phyloP scores from a whole-genome alignment of 2,113 vertebrate species.

The Perca flavescens region DNA sequence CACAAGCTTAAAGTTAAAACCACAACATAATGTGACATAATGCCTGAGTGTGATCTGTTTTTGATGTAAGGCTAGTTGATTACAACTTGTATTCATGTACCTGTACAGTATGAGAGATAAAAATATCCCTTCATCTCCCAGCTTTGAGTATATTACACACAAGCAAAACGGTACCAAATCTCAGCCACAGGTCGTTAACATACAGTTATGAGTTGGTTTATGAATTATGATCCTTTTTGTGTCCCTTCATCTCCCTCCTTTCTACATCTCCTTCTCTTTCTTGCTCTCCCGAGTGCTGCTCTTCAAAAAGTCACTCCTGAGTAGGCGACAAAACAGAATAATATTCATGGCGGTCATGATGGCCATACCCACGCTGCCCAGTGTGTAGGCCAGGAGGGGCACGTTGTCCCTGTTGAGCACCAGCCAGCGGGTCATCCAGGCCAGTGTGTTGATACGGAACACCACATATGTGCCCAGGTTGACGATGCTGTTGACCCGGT shows the following conservation, averaged over 20 bases:
- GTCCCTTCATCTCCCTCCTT: neutral
- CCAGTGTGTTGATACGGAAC: conserved; percentile 92
- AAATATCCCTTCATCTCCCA: conserved; percentile 5
- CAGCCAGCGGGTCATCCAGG: conserved; percentile 95
- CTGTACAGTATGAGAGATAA: conserved; percentile 19
- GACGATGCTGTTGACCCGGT: conserved; percentile 90
- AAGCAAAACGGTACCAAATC: conserved; percentile 23
- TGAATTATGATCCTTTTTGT: conserved; percentile 18
- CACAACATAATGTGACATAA: conserved; percentile 22
- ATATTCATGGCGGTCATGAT: conserved; percentile 91
- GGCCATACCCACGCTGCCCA: conserved; percentile 90
- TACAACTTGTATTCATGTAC: conserved; percentile 8
- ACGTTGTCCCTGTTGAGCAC: conserved; percentile 87
- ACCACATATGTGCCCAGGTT: conserved; percentile 92
- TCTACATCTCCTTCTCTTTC: conserved; percentile 82
- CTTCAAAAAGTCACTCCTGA: conserved; percentile 88
- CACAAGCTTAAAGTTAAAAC: conserved; percentile 11
- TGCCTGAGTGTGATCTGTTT: neutral
- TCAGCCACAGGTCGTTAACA: conserved; percentile 26
- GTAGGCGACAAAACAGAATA: conserved; percentile 86
- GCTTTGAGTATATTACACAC: conserved; percentile 10
- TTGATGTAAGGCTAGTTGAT: neutral
- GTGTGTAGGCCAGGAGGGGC: conserved; percentile 83
- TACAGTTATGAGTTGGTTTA: conserved; percentile 21
- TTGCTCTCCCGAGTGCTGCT: conserved; percentile 71